These are phyloP conservation scores for Deroplatys truncata DNA, from an alignment of 2,888 invertebrate genomes.

Conservation along the genomic window DNA sequence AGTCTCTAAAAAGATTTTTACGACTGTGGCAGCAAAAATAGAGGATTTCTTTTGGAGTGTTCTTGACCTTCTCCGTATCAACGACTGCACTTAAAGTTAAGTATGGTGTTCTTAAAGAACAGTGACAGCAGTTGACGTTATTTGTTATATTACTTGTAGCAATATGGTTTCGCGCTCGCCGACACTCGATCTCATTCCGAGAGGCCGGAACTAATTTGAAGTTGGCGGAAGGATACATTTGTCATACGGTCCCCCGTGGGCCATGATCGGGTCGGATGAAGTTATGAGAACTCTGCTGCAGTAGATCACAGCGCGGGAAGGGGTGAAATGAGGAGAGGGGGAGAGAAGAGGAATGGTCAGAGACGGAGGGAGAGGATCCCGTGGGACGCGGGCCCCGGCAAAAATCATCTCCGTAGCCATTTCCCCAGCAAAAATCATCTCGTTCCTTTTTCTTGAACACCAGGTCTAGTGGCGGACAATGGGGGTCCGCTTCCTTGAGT, in stretches of 20 bases:
- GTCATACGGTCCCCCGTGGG: constrained; percentile 48
- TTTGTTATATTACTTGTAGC: constrained; percentile 25
- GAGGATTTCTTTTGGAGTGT: not conserved
- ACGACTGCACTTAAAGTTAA: not conserved
- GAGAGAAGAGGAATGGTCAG: constrained; percentile 27
- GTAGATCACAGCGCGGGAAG: constrained; percentile 43
- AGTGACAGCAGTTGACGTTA: constrained; percentile 16
- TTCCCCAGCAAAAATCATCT: constrained; percentile 41
- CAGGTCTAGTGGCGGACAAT: not conserved
- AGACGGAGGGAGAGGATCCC: constrained; percentile 24
- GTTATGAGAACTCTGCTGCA: constrained; percentile 48
- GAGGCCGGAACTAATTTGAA: constrained; percentile 50
- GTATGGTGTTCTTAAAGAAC: not conserved
- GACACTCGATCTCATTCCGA: constrained; percentile 22
- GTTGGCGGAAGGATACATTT: constrained; percentile 51
- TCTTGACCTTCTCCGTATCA: not conserved
- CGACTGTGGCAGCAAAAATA: not conserved
- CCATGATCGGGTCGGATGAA: constrained; percentile 51
- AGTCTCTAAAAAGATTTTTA: not conserved
- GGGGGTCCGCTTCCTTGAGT: not conserved
- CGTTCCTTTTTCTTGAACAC: constrained; percentile 29
- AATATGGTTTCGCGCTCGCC: constrained; percentile 21
- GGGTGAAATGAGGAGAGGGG: constrained; percentile 12
- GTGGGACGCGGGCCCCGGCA: constrained; percentile 30
- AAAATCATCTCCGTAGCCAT: constrained; percentile 41